These are phyloP conservation scores for Ruditapes philippinarum DNA, from an alignment of 1,140 invertebrate genomes.

Conservation along the genomic window DNA sequence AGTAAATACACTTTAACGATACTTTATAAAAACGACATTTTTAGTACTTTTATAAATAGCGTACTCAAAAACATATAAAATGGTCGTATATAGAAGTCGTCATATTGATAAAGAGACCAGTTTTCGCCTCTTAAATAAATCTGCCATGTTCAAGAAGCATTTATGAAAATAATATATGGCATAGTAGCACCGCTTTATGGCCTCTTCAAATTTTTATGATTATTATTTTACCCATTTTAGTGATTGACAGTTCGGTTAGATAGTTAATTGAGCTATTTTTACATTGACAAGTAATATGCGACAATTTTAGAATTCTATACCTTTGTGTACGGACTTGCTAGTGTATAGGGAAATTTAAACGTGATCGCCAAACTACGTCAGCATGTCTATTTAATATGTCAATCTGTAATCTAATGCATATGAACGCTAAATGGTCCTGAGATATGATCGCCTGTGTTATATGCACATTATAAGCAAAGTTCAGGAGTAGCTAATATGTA, in stretches of 20 bases:
- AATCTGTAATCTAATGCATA: too few relatives aligned
- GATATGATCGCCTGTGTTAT: too few relatives aligned
- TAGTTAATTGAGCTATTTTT: conserved; percentile 21
- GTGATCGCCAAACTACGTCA: too few relatives aligned
- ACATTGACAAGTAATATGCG: conserved; percentile 27
- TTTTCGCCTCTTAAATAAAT: not conserved
- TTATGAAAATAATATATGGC: conserved; percentile 26
- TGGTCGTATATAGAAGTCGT: not conserved
- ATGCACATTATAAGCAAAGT: too few relatives aligned
- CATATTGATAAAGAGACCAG: not conserved
- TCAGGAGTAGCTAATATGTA: too few relatives aligned
- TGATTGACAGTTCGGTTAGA: conserved; percentile 28
- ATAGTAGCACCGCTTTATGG: not conserved
- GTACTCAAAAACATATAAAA: too few relatives aligned
- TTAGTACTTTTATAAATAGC: too few relatives aligned
- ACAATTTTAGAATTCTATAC: not conserved
- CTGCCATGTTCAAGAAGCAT: conserved; percentile 4
- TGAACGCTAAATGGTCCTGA: too few relatives aligned
- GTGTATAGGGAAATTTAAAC: not conserved
- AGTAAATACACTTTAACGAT: too few relatives aligned
- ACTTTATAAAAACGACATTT: too few relatives aligned
- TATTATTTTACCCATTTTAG: conserved; percentile 31
- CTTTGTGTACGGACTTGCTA: not conserved
- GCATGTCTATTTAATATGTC: too few relatives aligned
- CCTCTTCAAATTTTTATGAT: conserved; percentile 27